phyloP scores from a whole-genome alignment of 2,113 vertebrate species.

The Bubalus kerabau region DNA sequence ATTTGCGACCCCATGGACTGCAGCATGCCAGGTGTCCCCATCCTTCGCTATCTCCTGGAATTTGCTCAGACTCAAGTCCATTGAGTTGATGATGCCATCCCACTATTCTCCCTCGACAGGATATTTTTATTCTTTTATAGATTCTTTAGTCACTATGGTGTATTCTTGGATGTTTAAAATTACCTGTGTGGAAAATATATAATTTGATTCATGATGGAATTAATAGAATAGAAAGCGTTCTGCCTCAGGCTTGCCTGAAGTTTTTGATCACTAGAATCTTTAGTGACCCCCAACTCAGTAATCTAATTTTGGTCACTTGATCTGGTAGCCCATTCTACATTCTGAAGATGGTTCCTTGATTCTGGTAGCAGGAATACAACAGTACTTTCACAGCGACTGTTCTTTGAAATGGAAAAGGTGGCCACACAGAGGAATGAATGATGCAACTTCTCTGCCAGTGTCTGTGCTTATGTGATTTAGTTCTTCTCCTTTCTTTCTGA shows the following conservation, averaged over 20 bases:
- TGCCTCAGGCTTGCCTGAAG: not conserved
- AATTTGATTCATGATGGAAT: not conserved
- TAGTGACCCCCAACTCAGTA: not conserved
- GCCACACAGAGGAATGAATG: not conserved
- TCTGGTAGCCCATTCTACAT: fast-evolving
- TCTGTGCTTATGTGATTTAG: not conserved
- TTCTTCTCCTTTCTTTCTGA: not conserved
- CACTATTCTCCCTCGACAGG: not conserved
- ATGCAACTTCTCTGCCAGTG: not conserved
- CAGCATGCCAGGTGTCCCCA: not conserved
- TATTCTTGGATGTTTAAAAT: not conserved
- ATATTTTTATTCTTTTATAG: not conserved
- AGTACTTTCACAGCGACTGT: not conserved
- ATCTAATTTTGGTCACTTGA: not conserved
- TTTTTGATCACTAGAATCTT: not conserved
- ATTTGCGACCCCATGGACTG: not conserved
- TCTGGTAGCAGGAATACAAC: fast-evolving
- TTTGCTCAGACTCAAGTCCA: not conserved
- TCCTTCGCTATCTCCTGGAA: not conserved
- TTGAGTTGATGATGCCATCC: not conserved
- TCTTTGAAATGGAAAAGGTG: not conserved
- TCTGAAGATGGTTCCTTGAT: not conserved
- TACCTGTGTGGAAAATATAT: not conserved
- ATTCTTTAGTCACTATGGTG: not conserved
- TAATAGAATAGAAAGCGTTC: not conserved